A percentile compares a stretch with the other conserved stretches of the same genome.
Evolutionary conservation across 2,113 vertebrate genomes (phyloP).

Genomic region (Irena cyanogastra): DNA sequence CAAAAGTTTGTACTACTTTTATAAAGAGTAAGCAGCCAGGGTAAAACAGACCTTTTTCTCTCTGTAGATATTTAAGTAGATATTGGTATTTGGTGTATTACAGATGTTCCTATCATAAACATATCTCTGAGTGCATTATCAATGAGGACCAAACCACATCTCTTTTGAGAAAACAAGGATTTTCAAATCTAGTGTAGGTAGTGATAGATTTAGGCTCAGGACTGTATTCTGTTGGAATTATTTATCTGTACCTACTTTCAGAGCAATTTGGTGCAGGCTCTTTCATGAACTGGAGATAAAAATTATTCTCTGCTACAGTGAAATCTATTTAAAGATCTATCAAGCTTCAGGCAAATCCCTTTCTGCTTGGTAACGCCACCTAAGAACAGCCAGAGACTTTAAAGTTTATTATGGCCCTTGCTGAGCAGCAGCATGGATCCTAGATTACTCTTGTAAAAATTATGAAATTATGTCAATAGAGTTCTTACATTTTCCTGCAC

Average conservation of each 20-base stretch:
- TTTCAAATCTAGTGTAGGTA: not conserved
- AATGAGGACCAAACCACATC: not conserved
- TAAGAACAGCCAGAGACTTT: not conserved
- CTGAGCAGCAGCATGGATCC: not conserved
- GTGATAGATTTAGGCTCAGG: not conserved
- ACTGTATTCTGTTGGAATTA: not conserved
- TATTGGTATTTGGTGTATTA: not conserved
- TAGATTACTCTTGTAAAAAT: slow-evolving; percentile 31
- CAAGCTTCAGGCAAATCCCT: slow-evolving; percentile 24
- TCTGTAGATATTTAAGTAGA: not conserved
- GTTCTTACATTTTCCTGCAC: slow-evolving; percentile 11
- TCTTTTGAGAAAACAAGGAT: not conserved
- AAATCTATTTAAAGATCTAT: slow-evolving; percentile 26
- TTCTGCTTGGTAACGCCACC: not conserved
- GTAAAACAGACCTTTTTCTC: not conserved
- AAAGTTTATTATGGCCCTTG: slow-evolving; percentile 27
- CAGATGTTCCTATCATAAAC: not conserved
- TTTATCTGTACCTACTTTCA: not conserved
- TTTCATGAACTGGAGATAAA: not conserved
- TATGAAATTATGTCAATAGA: slow-evolving; percentile 2
- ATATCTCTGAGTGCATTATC: not conserved
- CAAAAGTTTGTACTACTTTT: not conserved
- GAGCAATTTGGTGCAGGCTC: not conserved
- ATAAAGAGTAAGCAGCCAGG: not conserved
- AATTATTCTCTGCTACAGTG: not conserved